Evolutionary conservation across 1,140 invertebrate genomes (phyloP).

Genomic region (Drosophila sechellia): DNA sequence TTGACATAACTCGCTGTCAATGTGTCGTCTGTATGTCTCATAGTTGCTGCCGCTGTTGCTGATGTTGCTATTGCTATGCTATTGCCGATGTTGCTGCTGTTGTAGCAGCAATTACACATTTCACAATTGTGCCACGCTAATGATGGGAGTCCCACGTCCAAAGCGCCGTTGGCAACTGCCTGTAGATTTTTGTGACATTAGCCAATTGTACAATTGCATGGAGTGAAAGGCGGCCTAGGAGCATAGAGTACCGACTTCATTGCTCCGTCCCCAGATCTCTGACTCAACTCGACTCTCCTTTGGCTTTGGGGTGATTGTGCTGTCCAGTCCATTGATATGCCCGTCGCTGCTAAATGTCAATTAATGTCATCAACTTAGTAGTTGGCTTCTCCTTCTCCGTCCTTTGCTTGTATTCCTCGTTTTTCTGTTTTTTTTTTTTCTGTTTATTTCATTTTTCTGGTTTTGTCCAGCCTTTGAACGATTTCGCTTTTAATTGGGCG

Average conservation of each 20-base stretch:
- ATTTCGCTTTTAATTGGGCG: slow-evolving; percentile 81
- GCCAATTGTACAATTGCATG: slow-evolving; percentile 80
- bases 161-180: slow-evolving; percentile 76
- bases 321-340: slow-evolving; percentile 80
- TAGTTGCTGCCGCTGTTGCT: slow-evolving; percentile 57
- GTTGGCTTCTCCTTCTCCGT: slow-evolving; percentile 29
- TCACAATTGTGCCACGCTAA: slow-evolving; percentile 82
- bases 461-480: slow-evolving; percentile 51
- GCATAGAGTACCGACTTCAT: slow-evolving; percentile 42
- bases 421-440: slow-evolving; percentile 17
- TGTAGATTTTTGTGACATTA: slow-evolving; percentile 77
- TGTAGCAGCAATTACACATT: slow-evolving; percentile 80
- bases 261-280: slow-evolving; percentile 24
- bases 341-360: slow-evolving; percentile 81
- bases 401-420: slow-evolving; percentile 32
- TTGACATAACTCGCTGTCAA: slow-evolving; percentile 81
- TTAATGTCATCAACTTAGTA: slow-evolving; percentile 79
- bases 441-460: not conserved
- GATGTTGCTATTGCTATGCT: slow-evolving; percentile 37
- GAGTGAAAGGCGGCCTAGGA: slow-evolving; percentile 74
- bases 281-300: slow-evolving; percentile 25
- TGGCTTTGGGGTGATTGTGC: slow-evolving; percentile 74
- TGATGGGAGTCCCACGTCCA: slow-evolving; percentile 79
- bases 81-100: slow-evolving; percentile 38
- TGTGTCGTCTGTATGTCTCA: slow-evolving; percentile 77